Evolutionary conservation across 92 coral and sea anemone genomes (phyloP), one percentile per base, ranked within the genome.

Genomic region (Diadumene lineata): DNA sequence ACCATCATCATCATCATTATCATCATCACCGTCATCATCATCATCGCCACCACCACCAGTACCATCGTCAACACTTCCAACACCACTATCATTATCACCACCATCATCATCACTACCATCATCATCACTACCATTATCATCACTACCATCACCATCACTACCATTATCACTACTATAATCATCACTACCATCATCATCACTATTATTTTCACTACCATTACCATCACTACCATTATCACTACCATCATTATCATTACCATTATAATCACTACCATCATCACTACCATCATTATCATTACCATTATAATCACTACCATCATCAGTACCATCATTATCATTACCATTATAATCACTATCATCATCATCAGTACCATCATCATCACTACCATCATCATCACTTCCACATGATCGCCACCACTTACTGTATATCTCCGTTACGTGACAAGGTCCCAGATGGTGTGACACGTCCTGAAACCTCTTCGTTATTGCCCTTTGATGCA

Each of bases 401-500:
- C n/a, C n/a, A n/a, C n/a, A n/a, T n/a, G n/a, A n/a, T n/a, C n/a
- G 29, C 19, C 24, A 13, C 2, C 7, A 74, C 58, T 13, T 44
- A 74, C 79, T 33, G 46, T 50, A 66, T 46, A 26, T 66, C 73
- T 6, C 61, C 81, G 60, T 84, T 79, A 24, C 82, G 78, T 2
- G 88, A 71, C 68, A 84, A 71, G 31, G 88, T 84, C 43, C 88
- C 88, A 53, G 88, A 84, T 27, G 88, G 88, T 29, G 88, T 78
- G 22, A 72, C 53, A 56, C 84, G 78, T 23, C 88, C 88, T 19
- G 79, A 55, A 31, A 70, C 83, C 69, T 48, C 70, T 18, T 44
- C 71, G 17, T 31, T 57, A 43, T 60, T 82, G 66, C 77, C 64
- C 46, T 65, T 83, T 43, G 30, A 66, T 57, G 56, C 68, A 15